These are phyloP conservation scores for Torymus auratus DNA, from an alignment of 2,888 invertebrate species.

Conservation along the genomic window DNA sequence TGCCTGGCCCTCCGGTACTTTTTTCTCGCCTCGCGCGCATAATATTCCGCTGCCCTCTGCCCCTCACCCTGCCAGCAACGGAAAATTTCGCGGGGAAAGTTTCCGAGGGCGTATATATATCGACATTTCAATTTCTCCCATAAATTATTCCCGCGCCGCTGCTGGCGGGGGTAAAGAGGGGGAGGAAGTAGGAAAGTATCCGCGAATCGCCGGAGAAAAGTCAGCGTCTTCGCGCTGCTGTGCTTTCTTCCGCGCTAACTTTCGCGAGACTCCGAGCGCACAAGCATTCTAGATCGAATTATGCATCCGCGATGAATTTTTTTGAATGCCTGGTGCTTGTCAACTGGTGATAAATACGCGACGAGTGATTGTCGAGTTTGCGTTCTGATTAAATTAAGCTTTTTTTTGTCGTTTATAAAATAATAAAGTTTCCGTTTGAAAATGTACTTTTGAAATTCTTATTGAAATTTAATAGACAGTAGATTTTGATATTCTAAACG, in stretches of 20 bases:
- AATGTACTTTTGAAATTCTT: too few species aligned
- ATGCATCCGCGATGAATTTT: neutral
- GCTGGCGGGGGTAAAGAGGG: neutral
- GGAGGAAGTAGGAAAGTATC: neutral
- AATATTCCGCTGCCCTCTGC: slow-evolving; percentile 21
- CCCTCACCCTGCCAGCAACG: neutral
- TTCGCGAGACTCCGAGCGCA: neutral
- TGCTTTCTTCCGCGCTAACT: slow-evolving; percentile 23
- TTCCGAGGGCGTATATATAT: slow-evolving; percentile 41
- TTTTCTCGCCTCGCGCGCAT: slow-evolving; percentile 21
- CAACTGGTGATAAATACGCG: too few species aligned
- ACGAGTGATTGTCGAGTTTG: too few species aligned
- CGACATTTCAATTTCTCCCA: slow-evolving; percentile 56
- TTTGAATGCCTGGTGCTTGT: neutral
- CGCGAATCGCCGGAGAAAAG: slow-evolving; percentile 15
- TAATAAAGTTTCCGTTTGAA: too few species aligned
- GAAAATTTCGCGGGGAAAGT: slow-evolving; percentile 34
- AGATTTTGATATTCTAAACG: too few species aligned
- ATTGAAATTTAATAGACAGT: too few species aligned
- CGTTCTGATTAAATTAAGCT: too few species aligned
- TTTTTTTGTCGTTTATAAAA: too few species aligned
- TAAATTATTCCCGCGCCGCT: slow-evolving; percentile 47
- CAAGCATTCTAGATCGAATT: neutral
- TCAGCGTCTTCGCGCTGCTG: slow-evolving; percentile 13
- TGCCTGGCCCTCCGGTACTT: slow-evolving; percentile 26